These are phyloP conservation scores for Lasioglossum oenotherae DNA, from an alignment of 2,888 invertebrate genomes.

Conservation along the genomic window DNA sequence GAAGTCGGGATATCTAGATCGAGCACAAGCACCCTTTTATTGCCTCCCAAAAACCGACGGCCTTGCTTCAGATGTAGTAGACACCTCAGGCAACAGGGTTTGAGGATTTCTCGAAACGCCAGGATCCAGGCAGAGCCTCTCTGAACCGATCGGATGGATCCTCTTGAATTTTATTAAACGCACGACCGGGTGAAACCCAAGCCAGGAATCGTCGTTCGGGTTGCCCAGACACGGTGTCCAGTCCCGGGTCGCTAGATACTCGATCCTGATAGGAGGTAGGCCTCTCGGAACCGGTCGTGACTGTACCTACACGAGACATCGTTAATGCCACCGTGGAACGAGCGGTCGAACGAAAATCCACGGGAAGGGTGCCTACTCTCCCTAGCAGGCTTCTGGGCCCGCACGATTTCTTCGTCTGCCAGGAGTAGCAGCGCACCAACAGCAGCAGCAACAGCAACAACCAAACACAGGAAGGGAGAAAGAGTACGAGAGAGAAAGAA, in stretches of 20 bases:
- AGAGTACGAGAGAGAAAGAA: neutral
- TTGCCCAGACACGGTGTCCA: slow-evolving; percentile 51
- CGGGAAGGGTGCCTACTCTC: slow-evolving; percentile 51
- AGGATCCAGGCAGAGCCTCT: neutral
- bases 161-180: neutral
- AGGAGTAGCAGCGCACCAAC: slow-evolving; percentile 18
- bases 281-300: slow-evolving; percentile 79
- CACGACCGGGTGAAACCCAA: slow-evolving; percentile 42
- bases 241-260: slow-evolving; percentile 56
- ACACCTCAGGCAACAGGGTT: neutral
- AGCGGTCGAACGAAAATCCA: slow-evolving; percentile 65
- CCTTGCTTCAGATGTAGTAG: neutral
- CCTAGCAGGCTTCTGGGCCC: slow-evolving; percentile 21
- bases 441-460: neutral
- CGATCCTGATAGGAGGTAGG: slow-evolving; percentile 71
- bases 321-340: slow-evolving; percentile 72
- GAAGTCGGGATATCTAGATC: neutral
- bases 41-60: neutral
- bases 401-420: slow-evolving; percentile 61
- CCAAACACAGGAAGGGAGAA: neutral
- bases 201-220: slow-evolving; percentile 56
- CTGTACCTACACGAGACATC: slow-evolving; percentile 74
- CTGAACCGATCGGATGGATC: neutral
- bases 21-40: neutral
- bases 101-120: neutral